Conservation (phyloP, 2,888 invertebrate genomes). For the Seladonia tumulorum region DNA sequence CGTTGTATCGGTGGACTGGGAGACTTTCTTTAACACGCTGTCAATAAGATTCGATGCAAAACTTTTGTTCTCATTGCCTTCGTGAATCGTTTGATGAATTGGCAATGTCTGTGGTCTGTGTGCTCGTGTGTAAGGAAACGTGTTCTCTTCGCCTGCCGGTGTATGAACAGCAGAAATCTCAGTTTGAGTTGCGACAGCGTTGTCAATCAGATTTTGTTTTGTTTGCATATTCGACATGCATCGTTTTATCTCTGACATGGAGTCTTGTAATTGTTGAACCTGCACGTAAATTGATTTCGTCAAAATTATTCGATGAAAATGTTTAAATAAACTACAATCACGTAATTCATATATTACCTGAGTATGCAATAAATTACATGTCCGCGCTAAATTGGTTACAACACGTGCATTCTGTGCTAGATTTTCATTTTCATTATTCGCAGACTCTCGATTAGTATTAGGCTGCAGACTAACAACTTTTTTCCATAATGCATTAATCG, state of each 20-base stretch:
- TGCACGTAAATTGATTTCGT: slow-evolving; percentile 75
- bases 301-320: not conserved
- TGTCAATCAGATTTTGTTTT: slow-evolving; percentile 77
- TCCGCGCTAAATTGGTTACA: slow-evolving; percentile 90
- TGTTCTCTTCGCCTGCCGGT: slow-evolving; percentile 85
- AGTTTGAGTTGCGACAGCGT: slow-evolving; percentile 90
- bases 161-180: slow-evolving; percentile 92
- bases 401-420: slow-evolving; percentile 86
- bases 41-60: slow-evolving; percentile 76
- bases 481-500: slow-evolving; percentile 95
- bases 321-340: not conserved
- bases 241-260: slow-evolving; percentile 91
- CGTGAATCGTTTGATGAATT: slow-evolving; percentile 81
- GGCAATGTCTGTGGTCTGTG: slow-evolving; percentile 80
- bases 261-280: slow-evolving; percentile 92
- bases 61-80: slow-evolving; percentile 78
- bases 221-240: slow-evolving; percentile 86
- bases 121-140: slow-evolving; percentile 83
- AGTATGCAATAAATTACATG: slow-evolving; percentile 90
- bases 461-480: slow-evolving; percentile 91
- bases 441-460: slow-evolving; percentile 74
- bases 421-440: slow-evolving; percentile 75
- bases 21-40: slow-evolving; percentile 78
- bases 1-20: slow-evolving; percentile 81
- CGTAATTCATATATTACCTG: slow-evolving; percentile 85